phyloP scores from a whole-genome alignment of 2,888 invertebrate species.

The Thalpophila matura region DNA sequence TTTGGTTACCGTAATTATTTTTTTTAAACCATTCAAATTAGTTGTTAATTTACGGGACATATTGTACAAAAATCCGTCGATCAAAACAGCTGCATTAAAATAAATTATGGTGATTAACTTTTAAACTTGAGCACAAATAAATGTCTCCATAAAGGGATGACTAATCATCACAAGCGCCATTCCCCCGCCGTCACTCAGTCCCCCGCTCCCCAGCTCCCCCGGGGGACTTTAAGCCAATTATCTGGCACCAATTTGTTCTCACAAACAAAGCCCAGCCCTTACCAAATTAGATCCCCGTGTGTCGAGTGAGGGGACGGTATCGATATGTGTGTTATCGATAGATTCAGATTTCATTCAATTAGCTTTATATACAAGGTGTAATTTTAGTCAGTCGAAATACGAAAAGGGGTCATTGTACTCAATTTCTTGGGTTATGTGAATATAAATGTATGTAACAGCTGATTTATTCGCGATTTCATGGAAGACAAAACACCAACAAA shows the following conservation, averaged over 20 bases:
- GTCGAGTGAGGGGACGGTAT: slow-evolving; percentile 61
- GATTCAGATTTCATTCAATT: slow-evolving; percentile 6
- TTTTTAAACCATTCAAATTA: too few relatives aligned
- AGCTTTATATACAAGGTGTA: too few relatives aligned
- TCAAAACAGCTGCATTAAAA: too few relatives aligned
- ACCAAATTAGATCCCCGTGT: slow-evolving; percentile 86
- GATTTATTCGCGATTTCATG: too few relatives aligned
- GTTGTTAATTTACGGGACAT: too few relatives aligned
- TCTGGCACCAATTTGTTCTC: slow-evolving; percentile 87
- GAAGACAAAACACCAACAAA: too few relatives aligned
- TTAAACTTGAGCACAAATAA: slow-evolving; percentile 28
- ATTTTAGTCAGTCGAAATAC: too few relatives aligned
- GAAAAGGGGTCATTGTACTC: too few relatives aligned
- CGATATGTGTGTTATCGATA: slow-evolving; percentile 45
- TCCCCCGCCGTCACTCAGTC: slow-evolving; percentile 69
- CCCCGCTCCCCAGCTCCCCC: slow-evolving; percentile 60
- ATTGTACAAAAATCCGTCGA: too few relatives aligned
- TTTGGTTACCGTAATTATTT: too few relatives aligned
- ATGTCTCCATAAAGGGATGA: slow-evolving; percentile 21
- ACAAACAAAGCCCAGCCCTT: slow-evolving; percentile 87
- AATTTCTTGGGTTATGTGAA: too few relatives aligned
- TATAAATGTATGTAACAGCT: too few relatives aligned
- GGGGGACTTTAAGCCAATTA: slow-evolving; percentile 87
- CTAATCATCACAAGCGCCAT: slow-evolving; percentile 31
- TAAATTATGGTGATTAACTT: slow-evolving; percentile 13